Evolutionary conservation across 2,888 invertebrate genomes (phyloP).

Genomic region (Disparrhopalites patrizii): DNA sequence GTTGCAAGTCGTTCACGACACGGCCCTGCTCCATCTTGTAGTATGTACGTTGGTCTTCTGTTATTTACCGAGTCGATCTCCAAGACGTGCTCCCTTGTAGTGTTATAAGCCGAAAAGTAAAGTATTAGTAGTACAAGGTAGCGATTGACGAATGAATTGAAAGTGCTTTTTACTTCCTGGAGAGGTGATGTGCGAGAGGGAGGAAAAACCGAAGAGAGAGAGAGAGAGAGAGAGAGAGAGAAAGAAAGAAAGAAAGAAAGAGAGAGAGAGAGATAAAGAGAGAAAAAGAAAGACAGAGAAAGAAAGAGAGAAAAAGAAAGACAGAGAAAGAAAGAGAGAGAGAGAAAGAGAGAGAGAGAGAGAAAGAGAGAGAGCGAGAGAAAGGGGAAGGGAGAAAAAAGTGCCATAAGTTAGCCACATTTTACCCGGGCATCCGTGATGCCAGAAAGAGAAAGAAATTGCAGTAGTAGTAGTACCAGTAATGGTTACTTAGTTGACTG

Average conservation of each 20-base stretch:
- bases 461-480: too few species aligned
- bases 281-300: too few species aligned
- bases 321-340: not conserved
- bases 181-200: too few species aligned
- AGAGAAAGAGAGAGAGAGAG: not conserved
- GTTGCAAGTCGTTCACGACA: slow-evolving; percentile 9
- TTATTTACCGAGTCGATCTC: not conserved
- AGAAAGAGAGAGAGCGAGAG: too few species aligned
- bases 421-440: not conserved
- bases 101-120: too few species aligned
- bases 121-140: too few species aligned
- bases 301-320: too few species aligned
- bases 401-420: slow-evolving; percentile 5
- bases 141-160: slow-evolving; percentile 19
- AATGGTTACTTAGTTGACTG: too few species aligned
- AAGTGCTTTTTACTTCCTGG: slow-evolving; percentile 7
- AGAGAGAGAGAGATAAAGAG: too few species aligned
- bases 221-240: not conserved
- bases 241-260: not conserved
- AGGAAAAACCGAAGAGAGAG: too few species aligned
- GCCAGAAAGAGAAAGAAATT: too few species aligned
- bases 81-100: too few species aligned
- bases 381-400: not conserved
- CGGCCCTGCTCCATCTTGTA: not conserved
- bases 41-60: not conserved